Conservation (phyloP, 2,888 invertebrate species). For the Allacma fusca region DNA sequence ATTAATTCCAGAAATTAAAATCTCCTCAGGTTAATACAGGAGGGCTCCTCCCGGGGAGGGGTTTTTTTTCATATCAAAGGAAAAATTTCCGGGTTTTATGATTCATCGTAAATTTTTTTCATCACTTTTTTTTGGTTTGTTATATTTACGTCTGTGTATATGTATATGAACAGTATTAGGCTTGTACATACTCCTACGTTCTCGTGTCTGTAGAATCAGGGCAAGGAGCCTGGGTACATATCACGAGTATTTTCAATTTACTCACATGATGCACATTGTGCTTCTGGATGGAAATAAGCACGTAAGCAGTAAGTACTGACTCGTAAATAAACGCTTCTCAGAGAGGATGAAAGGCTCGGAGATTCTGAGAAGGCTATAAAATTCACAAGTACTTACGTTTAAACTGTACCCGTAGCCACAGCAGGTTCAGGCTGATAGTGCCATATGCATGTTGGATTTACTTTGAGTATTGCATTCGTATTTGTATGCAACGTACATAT, state of each 20-base stretch:
- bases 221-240: no score
- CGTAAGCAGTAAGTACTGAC: not conserved
- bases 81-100: conserved; percentile 3
- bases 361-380: conserved; percentile 33
- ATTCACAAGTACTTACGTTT: conserved; percentile 24
- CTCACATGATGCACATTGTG: not conserved
- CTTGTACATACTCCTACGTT: not conserved
- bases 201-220: no score
- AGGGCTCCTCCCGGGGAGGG: no score
- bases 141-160: not conserved
- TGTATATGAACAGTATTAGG: no score
- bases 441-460: not conserved
- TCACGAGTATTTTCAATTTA: conserved; percentile 11
- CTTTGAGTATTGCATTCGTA: no score
- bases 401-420: not conserved
- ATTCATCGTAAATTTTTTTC: not conserved
- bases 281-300: not conserved
- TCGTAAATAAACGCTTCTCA: conserved; percentile 10
- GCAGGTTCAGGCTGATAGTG: conserved; percentile 1
- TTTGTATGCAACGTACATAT: no score
- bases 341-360: not conserved
- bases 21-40: not conserved
- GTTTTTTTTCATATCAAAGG: not conserved
- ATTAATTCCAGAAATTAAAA: no score
- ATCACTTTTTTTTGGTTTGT: not conserved